Evolutionary conservation across 92 coral and sea anemone species (phyloP).

Genomic region (Zoanthus solanderi): DNA sequence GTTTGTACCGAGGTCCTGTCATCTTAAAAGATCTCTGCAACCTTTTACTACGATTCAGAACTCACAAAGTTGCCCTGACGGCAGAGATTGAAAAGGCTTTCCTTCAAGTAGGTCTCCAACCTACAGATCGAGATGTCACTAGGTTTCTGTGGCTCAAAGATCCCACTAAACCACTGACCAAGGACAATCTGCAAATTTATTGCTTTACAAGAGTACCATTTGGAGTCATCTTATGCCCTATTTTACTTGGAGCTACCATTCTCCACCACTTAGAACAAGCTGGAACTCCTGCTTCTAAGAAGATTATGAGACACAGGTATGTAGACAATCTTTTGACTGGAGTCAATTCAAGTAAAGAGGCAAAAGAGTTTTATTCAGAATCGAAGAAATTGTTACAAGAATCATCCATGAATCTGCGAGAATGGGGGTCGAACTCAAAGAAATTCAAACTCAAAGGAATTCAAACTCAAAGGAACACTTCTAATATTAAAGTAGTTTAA

Average conservation of each 20-base stretch:
- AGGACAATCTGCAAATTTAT: too few species aligned
- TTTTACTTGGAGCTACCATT: slow-evolving; percentile 37
- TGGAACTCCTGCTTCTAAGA: too few species aligned
- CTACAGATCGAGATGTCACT: too few species aligned
- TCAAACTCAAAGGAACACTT: neutral
- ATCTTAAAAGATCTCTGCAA: neutral
- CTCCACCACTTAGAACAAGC: too few species aligned
- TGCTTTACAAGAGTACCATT: slow-evolving; percentile 1
- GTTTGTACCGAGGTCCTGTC: too few species aligned
- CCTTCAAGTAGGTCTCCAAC: too few species aligned
- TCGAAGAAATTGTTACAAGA: slow-evolving; percentile 39
- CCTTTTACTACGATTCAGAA: neutral
- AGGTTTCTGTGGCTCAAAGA: too few species aligned
- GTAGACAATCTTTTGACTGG: slow-evolving; percentile 45
- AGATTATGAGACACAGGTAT: too few species aligned
- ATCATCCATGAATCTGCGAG: slow-evolving; percentile 45
- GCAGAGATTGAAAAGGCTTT: neutral
- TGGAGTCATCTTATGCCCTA: slow-evolving; percentile 35
- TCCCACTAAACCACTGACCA: too few species aligned
- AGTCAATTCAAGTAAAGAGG: neutral
- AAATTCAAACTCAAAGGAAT: slow-evolving; percentile 6
- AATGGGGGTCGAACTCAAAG: slow-evolving; percentile 34
- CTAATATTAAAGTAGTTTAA: slow-evolving; percentile 14
- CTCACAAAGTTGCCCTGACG: too few species aligned
- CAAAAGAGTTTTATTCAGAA: slow-evolving; percentile 41